phyloP scores from a whole-genome alignment of 2,113 vertebrate genomes.

The Menidia beryllina region DNA sequence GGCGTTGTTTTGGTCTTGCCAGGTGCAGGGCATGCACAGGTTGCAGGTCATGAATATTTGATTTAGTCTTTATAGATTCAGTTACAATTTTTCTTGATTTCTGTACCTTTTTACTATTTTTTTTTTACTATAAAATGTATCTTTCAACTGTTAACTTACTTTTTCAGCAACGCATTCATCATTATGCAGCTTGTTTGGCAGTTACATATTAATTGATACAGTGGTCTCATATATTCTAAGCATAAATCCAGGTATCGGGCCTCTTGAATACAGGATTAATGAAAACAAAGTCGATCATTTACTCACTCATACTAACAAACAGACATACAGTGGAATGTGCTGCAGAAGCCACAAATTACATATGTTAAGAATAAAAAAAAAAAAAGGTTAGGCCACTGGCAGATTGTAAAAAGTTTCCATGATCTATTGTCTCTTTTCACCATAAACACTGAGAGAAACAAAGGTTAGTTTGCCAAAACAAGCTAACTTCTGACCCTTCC shows the following conservation, averaged over 20 bases:
- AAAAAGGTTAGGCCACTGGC: background rate
- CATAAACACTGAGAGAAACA: conserved; percentile 28
- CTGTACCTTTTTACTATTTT: background rate
- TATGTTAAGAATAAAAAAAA: background rate
- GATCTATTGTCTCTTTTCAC: conserved; percentile 28
- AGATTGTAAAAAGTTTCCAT: conserved; percentile 44
- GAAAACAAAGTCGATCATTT: conserved; percentile 7
- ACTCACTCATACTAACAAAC: conserved; percentile 12
- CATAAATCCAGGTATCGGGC: background rate
- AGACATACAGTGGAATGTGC: conserved; percentile 4
- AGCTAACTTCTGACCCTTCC: conserved; percentile 34
- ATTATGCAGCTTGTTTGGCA: background rate
- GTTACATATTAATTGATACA: too few relatives aligned
- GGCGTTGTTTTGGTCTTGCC: background rate
- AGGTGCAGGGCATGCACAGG: background rate
- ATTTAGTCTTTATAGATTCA: background rate
- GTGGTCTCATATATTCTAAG: background rate
- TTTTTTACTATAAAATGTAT: background rate
- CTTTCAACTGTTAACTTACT: background rate
- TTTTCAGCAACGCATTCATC: background rate
- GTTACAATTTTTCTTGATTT: background rate
- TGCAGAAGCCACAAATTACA: conserved; percentile 18
- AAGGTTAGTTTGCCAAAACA: conserved; percentile 43
- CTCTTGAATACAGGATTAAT: background rate
- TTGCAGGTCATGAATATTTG: background rate